These are phyloP conservation scores for Polypterus bichir DNA, from an alignment of 2,113 vertebrate species.

Conservation along the genomic window DNA sequence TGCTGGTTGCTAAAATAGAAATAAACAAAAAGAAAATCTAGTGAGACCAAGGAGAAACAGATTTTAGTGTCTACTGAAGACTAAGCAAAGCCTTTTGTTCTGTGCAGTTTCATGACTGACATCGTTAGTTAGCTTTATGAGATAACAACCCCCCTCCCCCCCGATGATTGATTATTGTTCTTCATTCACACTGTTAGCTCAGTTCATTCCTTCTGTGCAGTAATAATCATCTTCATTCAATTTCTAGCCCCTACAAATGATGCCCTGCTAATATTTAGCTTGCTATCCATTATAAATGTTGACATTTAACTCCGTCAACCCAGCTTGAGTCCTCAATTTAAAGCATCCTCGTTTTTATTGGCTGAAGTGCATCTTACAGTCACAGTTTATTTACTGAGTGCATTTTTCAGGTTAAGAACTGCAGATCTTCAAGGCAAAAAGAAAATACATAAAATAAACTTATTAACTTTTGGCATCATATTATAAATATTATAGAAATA, in stretches of 20 bases:
- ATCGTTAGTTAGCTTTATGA: background rate
- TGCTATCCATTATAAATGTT: background rate
- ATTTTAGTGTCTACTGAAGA: slow-evolving; percentile 14
- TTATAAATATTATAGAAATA: too few relatives aligned
- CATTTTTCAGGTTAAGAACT: too few relatives aligned
- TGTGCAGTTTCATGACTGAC: background rate
- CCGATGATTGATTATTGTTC: background rate
- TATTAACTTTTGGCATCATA: too few relatives aligned
- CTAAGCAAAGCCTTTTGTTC: background rate
- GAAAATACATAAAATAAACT: too few relatives aligned
- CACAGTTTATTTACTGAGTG: too few relatives aligned
- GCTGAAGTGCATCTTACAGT: too few relatives aligned
- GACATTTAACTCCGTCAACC: background rate
- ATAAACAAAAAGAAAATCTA: too few relatives aligned
- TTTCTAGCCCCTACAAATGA: background rate
- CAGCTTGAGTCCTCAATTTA: too few relatives aligned
- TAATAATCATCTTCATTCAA: background rate
- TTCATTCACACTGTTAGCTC: background rate
- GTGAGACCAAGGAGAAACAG: slow-evolving; percentile 12
- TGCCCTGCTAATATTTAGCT: background rate
- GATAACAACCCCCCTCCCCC: background rate
- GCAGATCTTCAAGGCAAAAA: too few relatives aligned
- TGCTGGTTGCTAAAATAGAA: too few relatives aligned
- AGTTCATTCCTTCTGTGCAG: background rate
- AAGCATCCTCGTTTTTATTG: too few relatives aligned